These are phyloP conservation scores for Gobiocypris rarus DNA, from an alignment of 2,113 vertebrate genomes.

Conservation along the genomic window DNA sequence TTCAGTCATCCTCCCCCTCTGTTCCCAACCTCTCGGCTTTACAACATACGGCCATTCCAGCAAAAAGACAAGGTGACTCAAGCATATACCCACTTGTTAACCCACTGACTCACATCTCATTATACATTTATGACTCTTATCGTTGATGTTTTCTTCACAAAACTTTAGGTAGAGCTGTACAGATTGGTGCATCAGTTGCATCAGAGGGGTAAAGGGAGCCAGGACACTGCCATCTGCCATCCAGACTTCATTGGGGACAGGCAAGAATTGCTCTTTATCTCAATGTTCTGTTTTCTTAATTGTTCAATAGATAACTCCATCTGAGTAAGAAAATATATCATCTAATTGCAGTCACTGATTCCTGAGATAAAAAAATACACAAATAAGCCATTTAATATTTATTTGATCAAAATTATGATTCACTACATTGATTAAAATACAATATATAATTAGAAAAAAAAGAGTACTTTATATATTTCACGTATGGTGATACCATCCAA, in stretches of 20 bases:
- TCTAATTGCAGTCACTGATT: not conserved
- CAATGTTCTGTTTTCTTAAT: not conserved
- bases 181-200: constrained; percentile 81
- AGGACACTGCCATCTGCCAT: constrained; percentile 70
- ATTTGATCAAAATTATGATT: too few relatives aligned
- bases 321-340: not conserved
- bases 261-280: constrained; percentile 55
- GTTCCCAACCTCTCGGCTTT: constrained; percentile 80
- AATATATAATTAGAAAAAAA: too few relatives aligned
- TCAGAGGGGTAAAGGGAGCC: constrained; percentile 71
- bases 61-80: constrained; percentile 80
- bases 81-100: not conserved
- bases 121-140: not conserved
- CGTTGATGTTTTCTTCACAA: not conserved
- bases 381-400: too few relatives aligned
- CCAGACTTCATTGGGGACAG: constrained; percentile 84
- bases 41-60: constrained; percentile 81
- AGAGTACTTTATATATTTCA: too few relatives aligned
- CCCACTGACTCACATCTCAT: not conserved
- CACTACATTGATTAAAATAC: too few relatives aligned
- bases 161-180: constrained; percentile 79
- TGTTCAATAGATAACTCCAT: not conserved
- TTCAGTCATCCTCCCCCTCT: constrained; percentile 86
- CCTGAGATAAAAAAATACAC: too few relatives aligned
- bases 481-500: too few relatives aligned